phyloP scores from a whole-genome alignment of 2,888 invertebrate species.

The Apomyelois bistriatella region DNA sequence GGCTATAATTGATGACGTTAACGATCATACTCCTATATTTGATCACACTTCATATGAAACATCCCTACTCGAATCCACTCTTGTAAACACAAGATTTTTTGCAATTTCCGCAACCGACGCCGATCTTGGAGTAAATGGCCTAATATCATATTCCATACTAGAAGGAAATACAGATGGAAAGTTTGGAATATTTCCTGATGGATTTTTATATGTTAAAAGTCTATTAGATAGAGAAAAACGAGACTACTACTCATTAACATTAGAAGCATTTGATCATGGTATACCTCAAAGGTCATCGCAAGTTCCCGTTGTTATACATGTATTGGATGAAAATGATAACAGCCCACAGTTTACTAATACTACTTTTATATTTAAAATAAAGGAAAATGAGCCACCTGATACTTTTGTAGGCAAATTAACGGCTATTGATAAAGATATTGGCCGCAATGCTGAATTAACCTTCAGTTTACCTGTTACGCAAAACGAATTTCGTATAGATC shows the following conservation, averaged over 20 bases:
- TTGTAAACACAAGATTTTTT: constrained; percentile 94
- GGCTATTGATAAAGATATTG: constrained; percentile 94
- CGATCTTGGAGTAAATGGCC: constrained; percentile 90
- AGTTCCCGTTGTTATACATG: constrained; percentile 94
- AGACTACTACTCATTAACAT: constrained; percentile 94
- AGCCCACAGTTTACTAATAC: constrained; percentile 94
- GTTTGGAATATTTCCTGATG: constrained; percentile 98
- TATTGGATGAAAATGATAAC: constrained; percentile 98
- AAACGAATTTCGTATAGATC: constrained; percentile 92
- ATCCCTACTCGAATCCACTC: constrained; percentile 92
- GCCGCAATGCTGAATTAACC: constrained; percentile 93
- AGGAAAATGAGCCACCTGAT: constrained; percentile 92
- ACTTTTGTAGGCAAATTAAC: constrained; percentile 95
- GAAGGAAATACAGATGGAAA: constrained; percentile 92
- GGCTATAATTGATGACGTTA: constrained; percentile 91
- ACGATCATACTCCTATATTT: constrained; percentile 97
- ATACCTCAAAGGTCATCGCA: constrained; percentile 88
- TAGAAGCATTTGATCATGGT: constrained; percentile 91
- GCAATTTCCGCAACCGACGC: constrained; percentile 93
- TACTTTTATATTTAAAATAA: constrained; percentile 93
- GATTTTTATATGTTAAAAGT: constrained; percentile 92
- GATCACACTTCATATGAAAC: constrained; percentile 95
- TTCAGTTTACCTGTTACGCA: constrained; percentile 88
- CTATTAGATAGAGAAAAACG: constrained; percentile 92
- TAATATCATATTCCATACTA: constrained; percentile 89